Percentiles rank a stretch among this genome's conserved stretches.
These are phyloP conservation scores for Hydrolagus affinis DNA, from an alignment of 2,113 vertebrate genomes.

Conservation along the genomic window DNA sequence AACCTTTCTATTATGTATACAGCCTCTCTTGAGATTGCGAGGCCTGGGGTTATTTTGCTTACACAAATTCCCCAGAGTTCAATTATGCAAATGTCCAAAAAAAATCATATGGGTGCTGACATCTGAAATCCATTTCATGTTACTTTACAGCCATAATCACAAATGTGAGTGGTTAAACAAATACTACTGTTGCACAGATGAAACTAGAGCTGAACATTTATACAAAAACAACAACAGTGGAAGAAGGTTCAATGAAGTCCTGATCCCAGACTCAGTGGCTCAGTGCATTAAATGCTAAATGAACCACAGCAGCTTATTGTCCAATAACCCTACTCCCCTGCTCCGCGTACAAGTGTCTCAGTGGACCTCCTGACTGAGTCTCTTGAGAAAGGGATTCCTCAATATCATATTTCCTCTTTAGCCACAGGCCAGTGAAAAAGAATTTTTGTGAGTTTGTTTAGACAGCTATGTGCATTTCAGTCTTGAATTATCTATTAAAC, in stretches of 20 bases:
- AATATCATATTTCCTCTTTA: too few relatives aligned
- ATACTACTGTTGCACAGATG: not conserved
- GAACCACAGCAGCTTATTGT: not conserved
- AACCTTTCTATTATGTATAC: too few relatives aligned
- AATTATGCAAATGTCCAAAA: not conserved
- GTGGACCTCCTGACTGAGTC: too few relatives aligned
- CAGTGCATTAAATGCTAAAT: not conserved
- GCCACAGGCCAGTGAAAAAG: too few relatives aligned
- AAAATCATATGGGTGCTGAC: not conserved
- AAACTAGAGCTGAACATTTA: not conserved
- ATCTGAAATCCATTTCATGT: not conserved
- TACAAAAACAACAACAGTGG: not conserved
- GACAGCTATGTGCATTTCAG: too few relatives aligned
- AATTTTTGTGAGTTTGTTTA: too few relatives aligned
- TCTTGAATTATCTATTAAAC: too few relatives aligned
- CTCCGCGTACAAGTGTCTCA: too few relatives aligned
- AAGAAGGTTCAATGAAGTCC: not conserved
- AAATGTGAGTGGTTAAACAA: not conserved
- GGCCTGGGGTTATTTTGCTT: too few relatives aligned
- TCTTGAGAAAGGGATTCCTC: too few relatives aligned
- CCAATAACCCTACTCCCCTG: not conserved
- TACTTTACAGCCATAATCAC: not conserved
- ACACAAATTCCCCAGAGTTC: not conserved
- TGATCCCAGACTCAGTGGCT: not conserved
- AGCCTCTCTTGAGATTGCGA: too few relatives aligned